Base-by-base conservation (phyloP, 2,888 invertebrate genomes). In the Dasysyrphus tricinctus region DNA sequence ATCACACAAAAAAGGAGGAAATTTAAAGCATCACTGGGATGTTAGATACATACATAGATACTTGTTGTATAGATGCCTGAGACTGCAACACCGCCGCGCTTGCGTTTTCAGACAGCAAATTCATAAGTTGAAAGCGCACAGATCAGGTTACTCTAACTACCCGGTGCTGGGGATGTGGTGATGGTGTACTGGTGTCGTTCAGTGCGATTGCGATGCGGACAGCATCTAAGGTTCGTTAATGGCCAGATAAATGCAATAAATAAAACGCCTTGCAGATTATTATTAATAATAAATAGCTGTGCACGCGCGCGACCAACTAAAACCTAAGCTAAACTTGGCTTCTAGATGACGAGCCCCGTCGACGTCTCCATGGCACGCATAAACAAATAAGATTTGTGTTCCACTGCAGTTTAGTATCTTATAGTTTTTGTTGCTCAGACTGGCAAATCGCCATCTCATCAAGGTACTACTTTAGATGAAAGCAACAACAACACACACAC, bases 191-290 rank as follows among this genome's bases (percentile, higher is more conserved):
- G 61, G 61, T 61, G 63, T 29, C 29, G 1, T 24, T 63, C 44
- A 78, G 75, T 56, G 39, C 65, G 75, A 81, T 74, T 56, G 39
- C 65, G 75, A 81, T 74, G 74, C 78, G 86, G 82, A 86, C 86
- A 86, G 82, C 86, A 86, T 86, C 82, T 86, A 82, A 86, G 81
- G 44, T 82, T 82, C 82, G 82, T 86, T 86, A 86, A 86, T 86
- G 82, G 86, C 86, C 82, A 86, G 86, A 82, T 86, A 86, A 86
- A 86, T 65, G 86, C 70, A 86, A 86, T 86, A 86, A 86, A 86
- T 86, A 86, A 86, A 86, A 86, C 86, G 86, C 86, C 86, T 86
- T 79, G 86, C 78, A 86, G 82, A 86, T 86, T 82, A 86, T 86
- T 86, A 86, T 86, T 86, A 86, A 86, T 86, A 86, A 86, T 86